A percentile compares a stretch with the other conserved stretches of the same genome.
phyloP scores from a whole-genome alignment of 2,888 invertebrate species.

The Melanargia galathea region DNA sequence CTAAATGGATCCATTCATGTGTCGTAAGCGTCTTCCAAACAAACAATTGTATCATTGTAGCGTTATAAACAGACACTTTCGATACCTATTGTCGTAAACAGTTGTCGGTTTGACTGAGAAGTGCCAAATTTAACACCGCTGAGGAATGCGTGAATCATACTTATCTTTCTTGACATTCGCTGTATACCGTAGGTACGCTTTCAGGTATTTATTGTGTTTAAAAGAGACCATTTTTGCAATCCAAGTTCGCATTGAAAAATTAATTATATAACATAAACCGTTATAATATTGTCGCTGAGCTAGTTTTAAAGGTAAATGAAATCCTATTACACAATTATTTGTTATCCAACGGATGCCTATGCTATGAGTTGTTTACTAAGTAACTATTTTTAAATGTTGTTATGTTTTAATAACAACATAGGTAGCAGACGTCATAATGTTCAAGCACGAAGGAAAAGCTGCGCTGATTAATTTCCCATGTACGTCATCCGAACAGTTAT shows the following conservation, averaged over 20 bases:
- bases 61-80: neutral
- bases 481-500: conserved; percentile 15
- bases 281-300: too few relatives aligned
- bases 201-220: too few relatives aligned
- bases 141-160: neutral
- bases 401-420: neutral
- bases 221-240: too few relatives aligned
- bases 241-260: too few relatives aligned
- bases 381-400: neutral
- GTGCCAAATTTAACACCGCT: neutral
- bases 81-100: neutral
- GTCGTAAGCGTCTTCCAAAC: neutral
- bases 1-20: conserved; percentile 9
- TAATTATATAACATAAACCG: too few relatives aligned
- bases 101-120: neutral
- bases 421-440: conserved; percentile 9
- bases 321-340: neutral
- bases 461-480: conserved; percentile 1
- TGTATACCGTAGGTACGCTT: too few relatives aligned
- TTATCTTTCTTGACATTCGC: too few relatives aligned
- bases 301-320: too few relatives aligned
- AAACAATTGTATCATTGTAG: conserved; percentile 5
- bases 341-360: neutral
- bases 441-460: neutral
- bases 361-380: neutral